Base-by-base conservation (phyloP, 1,140 invertebrate genomes). In the Eueides isabella region DNA sequence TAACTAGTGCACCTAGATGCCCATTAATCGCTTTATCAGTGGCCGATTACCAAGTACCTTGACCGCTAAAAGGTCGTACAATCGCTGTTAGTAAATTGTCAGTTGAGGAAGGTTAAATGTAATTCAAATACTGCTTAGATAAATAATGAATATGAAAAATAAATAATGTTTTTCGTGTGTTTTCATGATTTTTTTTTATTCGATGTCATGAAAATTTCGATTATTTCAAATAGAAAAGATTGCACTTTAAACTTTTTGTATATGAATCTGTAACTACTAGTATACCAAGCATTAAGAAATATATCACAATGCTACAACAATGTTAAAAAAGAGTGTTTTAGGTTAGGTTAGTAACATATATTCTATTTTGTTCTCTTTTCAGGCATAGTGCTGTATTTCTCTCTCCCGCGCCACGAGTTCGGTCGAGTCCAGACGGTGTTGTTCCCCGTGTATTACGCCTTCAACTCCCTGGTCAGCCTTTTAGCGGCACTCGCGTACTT, bases 381-480 rank as follows among this genome's bases (percentile, higher is more conserved):
- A 97, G 97, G 97, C 78, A 93, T 98, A 35, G 96, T 97, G 61
- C 91, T 98, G 26, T 98, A 97, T 88, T 97, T 98, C 90, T 95
- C 96, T 2, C 92, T 98, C 63, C 96, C 97, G 0, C 94, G 97
- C 19, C 97, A 97, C 81, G 95, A 95, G 41, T 98, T 98, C 88
- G 97, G 97, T 0, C 95, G 96, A 77, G 96, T 98, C 5, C 97
- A 98, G 86, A 95, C 96, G 72, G 95, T 97, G 16, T 89, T 98
- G n/a, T 98, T 98, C 88, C 97, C 97, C 5, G 95, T 96, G 80
- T 98, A 97, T 87, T 98, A 97, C 90, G 94, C 96, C 5, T 90
- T 97, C 61, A 98, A 97, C 82, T 94, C 96, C 0, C 85, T 95
- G 71, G 91, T 97, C 16, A 97, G 96, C 83, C 94, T 97, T 12